Conservation (phyloP, 2,888 invertebrate species). For the Xestobium rufovillosum region DNA sequence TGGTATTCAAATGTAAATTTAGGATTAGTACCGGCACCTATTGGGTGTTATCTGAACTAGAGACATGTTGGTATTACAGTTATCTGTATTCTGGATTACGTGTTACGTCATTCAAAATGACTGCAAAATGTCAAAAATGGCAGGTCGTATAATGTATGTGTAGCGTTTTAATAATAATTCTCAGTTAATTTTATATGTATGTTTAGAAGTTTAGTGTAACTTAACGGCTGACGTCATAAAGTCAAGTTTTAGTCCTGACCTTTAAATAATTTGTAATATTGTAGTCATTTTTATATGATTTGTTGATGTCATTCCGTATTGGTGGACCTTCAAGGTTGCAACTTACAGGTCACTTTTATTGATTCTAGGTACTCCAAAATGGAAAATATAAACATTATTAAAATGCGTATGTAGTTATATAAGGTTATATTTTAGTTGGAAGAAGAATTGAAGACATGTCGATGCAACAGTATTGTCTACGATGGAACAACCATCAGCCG, state of each 20-base stretch:
- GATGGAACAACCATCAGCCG: constrained; percentile 92
- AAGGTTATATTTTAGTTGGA: no score
- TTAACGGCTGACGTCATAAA: not conserved
- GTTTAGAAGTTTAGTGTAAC: constrained; percentile 1
- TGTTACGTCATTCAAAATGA: no score
- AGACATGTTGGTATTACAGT: no score
- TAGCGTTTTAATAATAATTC: no score
- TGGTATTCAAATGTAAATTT: no score
- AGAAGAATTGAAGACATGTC: constrained; percentile 35
- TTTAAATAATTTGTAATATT: constrained; percentile 24
- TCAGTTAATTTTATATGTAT: constrained; percentile 1
- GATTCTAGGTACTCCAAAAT: constrained; percentile 31
- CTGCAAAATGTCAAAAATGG: no score
- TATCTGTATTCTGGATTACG: no score
- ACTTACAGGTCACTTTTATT: constrained; percentile 33
- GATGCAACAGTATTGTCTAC: constrained; percentile 44
- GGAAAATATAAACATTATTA: constrained; percentile 26
- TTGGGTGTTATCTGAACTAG: no score
- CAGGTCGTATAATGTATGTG: no score
- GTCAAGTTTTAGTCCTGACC: constrained; percentile 16
- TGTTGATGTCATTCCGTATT: constrained; percentile 34
- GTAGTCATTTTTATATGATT: constrained; percentile 26
- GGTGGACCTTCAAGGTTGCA: constrained; percentile 36
- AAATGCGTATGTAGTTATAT: no score
- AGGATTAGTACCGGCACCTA: no score